Conservation (phyloP, 2,797 vertebrate genomes). For the Simalia tracyae region DNA sequence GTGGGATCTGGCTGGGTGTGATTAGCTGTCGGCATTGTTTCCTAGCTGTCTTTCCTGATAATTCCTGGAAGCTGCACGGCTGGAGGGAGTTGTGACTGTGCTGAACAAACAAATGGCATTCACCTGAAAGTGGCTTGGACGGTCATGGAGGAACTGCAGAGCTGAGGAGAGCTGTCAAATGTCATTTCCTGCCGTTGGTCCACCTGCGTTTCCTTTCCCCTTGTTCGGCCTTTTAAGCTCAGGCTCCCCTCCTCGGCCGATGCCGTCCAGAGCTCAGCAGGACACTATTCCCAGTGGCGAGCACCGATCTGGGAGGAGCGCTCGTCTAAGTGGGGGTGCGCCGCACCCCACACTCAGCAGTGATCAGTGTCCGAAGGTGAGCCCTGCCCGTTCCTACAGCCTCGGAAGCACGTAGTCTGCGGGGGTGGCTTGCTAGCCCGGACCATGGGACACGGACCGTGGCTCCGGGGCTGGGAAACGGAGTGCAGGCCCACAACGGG, state of each 20-base stretch:
- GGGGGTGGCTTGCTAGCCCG: background rate
- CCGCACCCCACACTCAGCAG: background rate
- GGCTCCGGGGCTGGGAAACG: background rate
- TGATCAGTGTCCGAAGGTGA: background rate
- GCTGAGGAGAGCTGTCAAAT: background rate
- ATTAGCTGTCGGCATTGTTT: constrained; percentile 9
- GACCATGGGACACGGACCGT: background rate
- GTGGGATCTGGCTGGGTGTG: background rate
- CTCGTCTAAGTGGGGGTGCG: background rate
- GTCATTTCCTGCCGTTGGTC: background rate
- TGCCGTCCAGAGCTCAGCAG: too few relatives aligned
- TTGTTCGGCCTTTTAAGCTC: background rate
- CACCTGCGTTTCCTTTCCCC: background rate
- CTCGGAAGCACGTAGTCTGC: background rate
- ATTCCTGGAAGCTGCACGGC: background rate
- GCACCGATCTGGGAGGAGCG: background rate
- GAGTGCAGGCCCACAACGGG: background rate
- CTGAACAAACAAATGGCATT: background rate
- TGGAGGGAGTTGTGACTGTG: background rate
- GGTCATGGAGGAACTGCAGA: background rate
- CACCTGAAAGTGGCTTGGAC: background rate
- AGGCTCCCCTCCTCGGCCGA: background rate
- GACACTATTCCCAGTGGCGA: background rate
- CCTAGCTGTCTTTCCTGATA: background rate
- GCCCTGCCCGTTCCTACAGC: background rate